These are phyloP conservation scores for Anarhynchus alexandrinus DNA, from an alignment of 2,113 vertebrate genomes.

Conservation along the genomic window DNA sequence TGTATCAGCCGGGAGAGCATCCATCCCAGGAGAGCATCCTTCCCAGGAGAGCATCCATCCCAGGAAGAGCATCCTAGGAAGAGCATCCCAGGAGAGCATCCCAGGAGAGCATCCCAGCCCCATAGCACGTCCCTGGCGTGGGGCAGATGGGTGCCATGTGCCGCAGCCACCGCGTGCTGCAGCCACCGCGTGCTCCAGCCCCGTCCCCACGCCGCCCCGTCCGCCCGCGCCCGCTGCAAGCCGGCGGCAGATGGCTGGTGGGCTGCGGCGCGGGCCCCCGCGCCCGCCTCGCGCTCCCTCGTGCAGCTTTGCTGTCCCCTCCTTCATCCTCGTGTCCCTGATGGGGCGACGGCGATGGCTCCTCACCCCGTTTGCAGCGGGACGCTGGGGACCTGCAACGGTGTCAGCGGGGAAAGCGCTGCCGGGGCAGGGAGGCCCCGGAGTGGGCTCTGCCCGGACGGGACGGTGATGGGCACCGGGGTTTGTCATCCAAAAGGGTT, in stretches of 20 bases:
- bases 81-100: not conserved
- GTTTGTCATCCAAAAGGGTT: not conserved
- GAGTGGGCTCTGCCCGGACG: fast-evolving
- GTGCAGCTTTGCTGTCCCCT: not conserved
- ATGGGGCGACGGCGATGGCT: fast-evolving
- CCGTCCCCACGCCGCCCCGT: not conserved
- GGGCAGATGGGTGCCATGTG: not conserved
- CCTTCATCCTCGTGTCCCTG: not conserved
- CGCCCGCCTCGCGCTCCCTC: not conserved
- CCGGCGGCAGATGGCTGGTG: not conserved
- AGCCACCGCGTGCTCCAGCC: not conserved
- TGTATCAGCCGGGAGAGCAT: not conserved
- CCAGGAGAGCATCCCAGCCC: not conserved
- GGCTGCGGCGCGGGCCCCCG: not conserved
- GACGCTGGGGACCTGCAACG: not conserved
- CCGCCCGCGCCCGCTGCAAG: not conserved
- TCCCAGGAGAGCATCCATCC: not conserved
- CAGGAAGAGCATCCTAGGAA: not conserved
- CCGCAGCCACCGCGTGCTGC: not conserved
- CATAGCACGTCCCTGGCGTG: not conserved
- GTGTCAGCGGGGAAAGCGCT: not conserved
- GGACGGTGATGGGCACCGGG: fast-evolving
- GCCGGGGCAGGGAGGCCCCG: not conserved
- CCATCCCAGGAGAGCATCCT: conserved; percentile 64
- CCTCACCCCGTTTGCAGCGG: not conserved